Evolutionary conservation across 2,113 vertebrate genomes (phyloP).

Genomic region (Chaenocephalus aceratus): DNA sequence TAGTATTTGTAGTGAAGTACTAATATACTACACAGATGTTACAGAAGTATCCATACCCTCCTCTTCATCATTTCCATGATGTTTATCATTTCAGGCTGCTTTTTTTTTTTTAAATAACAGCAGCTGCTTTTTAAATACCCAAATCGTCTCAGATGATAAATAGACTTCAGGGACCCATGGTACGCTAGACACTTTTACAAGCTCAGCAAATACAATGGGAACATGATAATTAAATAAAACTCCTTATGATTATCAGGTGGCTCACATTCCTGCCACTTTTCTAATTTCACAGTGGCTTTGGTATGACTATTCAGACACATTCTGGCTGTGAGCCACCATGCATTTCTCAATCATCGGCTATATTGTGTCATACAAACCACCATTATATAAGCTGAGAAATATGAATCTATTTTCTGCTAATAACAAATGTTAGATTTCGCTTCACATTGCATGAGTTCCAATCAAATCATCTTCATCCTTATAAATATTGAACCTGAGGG

Average conservation of each 20-base stretch:
- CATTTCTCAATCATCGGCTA: background rate
- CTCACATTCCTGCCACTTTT: constrained; percentile 4
- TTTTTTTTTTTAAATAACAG: too few species aligned
- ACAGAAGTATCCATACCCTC: background rate
- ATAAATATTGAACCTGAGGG: too few species aligned
- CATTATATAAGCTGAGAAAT: background rate
- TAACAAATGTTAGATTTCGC: background rate
- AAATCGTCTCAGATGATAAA: constrained; percentile 22
- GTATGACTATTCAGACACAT: background rate
- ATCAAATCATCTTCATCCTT: background rate
- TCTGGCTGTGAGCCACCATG: background rate
- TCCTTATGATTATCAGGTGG: constrained; percentile 24
- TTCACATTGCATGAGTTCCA: background rate
- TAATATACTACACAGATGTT: background rate
- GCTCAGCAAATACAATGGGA: constrained; percentile 32
- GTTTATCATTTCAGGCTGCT: background rate
- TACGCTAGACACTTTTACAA: background rate
- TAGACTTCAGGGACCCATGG: background rate
- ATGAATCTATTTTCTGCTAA: background rate
- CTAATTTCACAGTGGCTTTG: background rate
- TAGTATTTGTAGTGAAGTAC: background rate
- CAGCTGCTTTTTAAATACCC: background rate
- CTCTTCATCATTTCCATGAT: background rate
- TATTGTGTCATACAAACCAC: background rate
- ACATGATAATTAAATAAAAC: background rate